Evolutionary conservation across 2,797 vertebrate species (phyloP).

Genomic region (Chlorospingus flavigularis): DNA sequence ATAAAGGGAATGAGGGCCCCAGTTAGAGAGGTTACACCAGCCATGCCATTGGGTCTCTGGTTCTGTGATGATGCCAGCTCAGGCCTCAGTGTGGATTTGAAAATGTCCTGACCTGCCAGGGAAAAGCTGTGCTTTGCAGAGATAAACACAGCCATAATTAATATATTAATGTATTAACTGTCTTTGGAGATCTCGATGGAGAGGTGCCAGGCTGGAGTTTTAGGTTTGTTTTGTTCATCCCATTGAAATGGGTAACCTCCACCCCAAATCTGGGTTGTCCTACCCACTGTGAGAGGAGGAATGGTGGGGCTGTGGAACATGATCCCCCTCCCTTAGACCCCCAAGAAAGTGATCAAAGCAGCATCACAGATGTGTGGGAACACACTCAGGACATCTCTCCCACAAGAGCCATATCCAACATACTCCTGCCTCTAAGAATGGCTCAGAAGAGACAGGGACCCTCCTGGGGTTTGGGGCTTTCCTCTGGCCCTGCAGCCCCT

Average conservation of each 20-base stretch:
- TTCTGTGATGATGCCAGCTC: neutral
- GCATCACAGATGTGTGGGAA: accelerated
- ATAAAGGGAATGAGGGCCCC: neutral
- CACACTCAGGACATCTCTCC: neutral
- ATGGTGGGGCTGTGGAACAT: accelerated
- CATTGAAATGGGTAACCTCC: neutral
- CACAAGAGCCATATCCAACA: accelerated
- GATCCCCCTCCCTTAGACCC: accelerated
- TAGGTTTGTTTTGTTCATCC: neutral
- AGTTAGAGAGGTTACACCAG: neutral
- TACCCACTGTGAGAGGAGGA: accelerated
- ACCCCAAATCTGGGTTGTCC: neutral
- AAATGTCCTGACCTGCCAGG: neutral
- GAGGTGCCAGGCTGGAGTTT: neutral
- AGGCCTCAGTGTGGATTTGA: neutral
- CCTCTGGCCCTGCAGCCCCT: neutral
- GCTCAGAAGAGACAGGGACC: neutral
- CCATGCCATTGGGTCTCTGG: accelerated
- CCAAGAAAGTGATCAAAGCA: neutral
- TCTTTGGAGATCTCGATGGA: neutral
- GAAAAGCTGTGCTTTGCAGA: neutral
- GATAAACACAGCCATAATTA: slow-evolving; percentile 18
- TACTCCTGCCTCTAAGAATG: neutral
- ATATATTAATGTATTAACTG: slow-evolving; percentile 20
- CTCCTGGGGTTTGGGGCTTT: accelerated